A percentile compares a stretch with the other conserved stretches of the same genome.
Evolutionary conservation across 2,888 invertebrate genomes (phyloP).

Genomic region (Tenthredo mesomela): DNA sequence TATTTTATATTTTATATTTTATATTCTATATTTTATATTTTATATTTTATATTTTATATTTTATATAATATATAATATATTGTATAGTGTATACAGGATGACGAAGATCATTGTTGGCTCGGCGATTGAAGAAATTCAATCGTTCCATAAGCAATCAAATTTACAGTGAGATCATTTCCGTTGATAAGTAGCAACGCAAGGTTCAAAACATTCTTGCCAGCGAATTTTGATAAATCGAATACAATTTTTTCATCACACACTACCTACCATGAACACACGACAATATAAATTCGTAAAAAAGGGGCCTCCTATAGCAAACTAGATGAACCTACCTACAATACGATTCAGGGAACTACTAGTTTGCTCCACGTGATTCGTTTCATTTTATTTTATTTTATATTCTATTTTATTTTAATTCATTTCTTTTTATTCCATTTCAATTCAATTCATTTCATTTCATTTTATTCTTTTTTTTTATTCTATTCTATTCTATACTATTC

Average conservation of each 20-base stretch:
- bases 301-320: neutral
- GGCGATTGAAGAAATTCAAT: neutral
- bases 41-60: neutral
- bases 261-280: neutral
- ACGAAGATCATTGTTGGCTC: slow-evolving; percentile 37
- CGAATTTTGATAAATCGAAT: neutral
- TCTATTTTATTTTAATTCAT: no score
- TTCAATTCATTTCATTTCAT: no score
- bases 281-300: neutral
- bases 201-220: neutral
- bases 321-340: neutral
- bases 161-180: slow-evolving; percentile 37
- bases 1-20: neutral
- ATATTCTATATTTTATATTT: neutral
- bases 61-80: slow-evolving; percentile 1
- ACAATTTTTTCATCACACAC: neutral
- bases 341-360: neutral
- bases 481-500: no score
- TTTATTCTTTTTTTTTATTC: no score
- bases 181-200: slow-evolving; percentile 12
- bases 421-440: no score
- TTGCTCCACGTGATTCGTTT: neutral
- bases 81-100: slow-evolving; percentile 28
- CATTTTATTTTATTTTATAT: no score
- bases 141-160: neutral